These are phyloP conservation scores for Neolamprologus modestus DNA, from an alignment of 2,113 vertebrate species.

Conservation along the genomic window DNA sequence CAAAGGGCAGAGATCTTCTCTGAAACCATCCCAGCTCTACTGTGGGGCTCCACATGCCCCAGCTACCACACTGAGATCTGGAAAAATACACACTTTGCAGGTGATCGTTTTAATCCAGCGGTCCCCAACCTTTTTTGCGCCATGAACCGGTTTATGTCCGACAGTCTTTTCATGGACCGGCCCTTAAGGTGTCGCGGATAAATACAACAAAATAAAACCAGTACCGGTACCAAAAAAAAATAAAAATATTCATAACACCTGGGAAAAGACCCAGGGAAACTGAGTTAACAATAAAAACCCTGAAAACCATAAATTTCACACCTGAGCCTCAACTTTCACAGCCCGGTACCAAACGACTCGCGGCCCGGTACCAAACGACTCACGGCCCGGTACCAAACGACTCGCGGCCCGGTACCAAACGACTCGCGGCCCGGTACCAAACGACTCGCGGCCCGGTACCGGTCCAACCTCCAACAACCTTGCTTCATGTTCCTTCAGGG, in stretches of 20 bases:
- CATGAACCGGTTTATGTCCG: background rate
- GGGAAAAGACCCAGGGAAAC: background rate
- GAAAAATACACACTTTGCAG: background rate
- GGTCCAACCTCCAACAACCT: fast-evolving
- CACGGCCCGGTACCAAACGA: fast-evolving
- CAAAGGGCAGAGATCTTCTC: background rate
- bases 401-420: fast-evolving
- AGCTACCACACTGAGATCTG: background rate
- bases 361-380: background rate
- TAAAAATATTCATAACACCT: background rate
- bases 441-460: fast-evolving
- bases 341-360: fast-evolving
- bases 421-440: fast-evolving
- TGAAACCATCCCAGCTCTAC: background rate
- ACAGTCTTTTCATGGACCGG: background rate
- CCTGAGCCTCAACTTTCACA: fast-evolving
- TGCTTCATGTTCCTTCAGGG: background rate
- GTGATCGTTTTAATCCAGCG: background rate
- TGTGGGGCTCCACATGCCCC: background rate
- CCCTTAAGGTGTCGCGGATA: fast-evolving
- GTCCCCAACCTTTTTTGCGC: background rate
- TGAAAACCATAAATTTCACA: background rate
- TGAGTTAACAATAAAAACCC: background rate
- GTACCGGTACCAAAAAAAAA: background rate
- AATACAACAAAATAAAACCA: background rate